phyloP scores from a whole-genome alignment of 2,113 vertebrate genomes.

The Penelope pileata region DNA sequence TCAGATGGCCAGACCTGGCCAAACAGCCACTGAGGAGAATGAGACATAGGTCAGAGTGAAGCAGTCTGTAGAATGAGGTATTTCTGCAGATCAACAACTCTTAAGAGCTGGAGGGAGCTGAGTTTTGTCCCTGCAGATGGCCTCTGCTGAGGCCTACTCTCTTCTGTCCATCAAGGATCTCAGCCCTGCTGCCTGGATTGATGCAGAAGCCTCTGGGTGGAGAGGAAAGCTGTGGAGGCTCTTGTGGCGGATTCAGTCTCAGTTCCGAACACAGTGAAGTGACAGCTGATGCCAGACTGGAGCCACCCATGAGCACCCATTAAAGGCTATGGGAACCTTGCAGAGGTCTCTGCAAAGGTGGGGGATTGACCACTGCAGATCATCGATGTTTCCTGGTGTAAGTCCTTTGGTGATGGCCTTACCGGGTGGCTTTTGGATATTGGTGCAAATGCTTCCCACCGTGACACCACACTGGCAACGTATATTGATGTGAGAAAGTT shows the following conservation, averaged over 20 bases:
- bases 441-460: neutral
- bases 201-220: neutral
- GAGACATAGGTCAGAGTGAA: neutral
- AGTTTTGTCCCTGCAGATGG: neutral
- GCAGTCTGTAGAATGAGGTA: neutral
- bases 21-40: neutral
- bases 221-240: neutral
- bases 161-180: neutral
- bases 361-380: neutral
- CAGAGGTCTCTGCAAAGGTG: neutral
- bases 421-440: neutral
- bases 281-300: neutral
- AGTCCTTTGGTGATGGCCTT: neutral
- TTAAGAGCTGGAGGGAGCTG: neutral
- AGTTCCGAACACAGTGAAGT: neutral
- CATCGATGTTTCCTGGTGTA: neutral
- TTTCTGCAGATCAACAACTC: neutral
- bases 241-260: neutral
- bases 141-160: neutral
- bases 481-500: neutral
- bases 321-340: neutral
- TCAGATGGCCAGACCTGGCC: neutral
- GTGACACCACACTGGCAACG: neutral
- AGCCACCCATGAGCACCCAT: accelerated
- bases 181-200: neutral